These are phyloP conservation scores for Listrodromus nycthemerus DNA, from an alignment of 2,888 invertebrate species.

Conservation along the genomic window DNA sequence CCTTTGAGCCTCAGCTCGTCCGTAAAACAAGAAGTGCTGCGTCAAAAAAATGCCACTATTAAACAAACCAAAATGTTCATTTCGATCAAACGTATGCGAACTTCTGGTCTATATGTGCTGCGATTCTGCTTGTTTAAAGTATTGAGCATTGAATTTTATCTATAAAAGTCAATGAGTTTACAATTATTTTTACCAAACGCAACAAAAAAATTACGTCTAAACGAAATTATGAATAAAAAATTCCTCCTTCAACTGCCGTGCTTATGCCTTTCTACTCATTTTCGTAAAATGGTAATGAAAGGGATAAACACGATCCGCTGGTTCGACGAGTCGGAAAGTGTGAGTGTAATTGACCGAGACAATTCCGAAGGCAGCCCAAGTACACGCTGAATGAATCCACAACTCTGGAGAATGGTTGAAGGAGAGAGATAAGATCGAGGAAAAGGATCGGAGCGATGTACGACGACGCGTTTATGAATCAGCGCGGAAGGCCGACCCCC, in stretches of 20 bases:
- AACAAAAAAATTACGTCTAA: neutral
- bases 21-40: neutral
- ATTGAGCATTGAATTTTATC: too few relatives aligned
- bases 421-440: constrained; percentile 37
- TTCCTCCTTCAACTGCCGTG: too few relatives aligned
- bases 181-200: too few relatives aligned
- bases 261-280: too few relatives aligned
- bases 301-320: neutral
- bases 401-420: constrained; percentile 8
- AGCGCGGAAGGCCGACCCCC: constrained; percentile 64
- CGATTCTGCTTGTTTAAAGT: too few relatives aligned
- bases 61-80: neutral
- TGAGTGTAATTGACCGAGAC: constrained; percentile 3
- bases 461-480: constrained; percentile 64
- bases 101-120: neutral
- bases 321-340: neutral
- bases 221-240: neutral
- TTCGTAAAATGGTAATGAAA: too few relatives aligned
- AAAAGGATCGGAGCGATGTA: constrained; percentile 54
- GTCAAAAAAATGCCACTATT: neutral
- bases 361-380: constrained; percentile 22
- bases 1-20: constrained; percentile 25
- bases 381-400: constrained; percentile 28
- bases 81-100: neutral
- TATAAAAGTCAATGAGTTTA: too few relatives aligned